phyloP scores from a whole-genome alignment of 2,888 invertebrate species.

The Ditula angustiorana region DNA sequence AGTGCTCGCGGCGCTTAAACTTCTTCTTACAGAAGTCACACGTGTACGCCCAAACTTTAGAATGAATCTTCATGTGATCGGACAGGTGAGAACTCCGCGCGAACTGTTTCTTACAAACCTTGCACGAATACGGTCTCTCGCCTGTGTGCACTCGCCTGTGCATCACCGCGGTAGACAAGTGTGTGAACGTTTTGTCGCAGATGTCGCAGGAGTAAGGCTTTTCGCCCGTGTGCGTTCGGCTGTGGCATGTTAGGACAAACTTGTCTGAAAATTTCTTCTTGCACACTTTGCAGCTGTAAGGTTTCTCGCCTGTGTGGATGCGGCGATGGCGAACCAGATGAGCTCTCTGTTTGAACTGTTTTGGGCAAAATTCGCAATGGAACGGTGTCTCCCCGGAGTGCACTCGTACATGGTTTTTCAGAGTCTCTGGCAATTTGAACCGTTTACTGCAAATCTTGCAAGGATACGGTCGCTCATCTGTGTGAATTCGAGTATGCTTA shows the following conservation, averaged over 20 bases:
- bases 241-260: no score
- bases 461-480: neutral
- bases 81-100: no score
- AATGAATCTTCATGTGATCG: no score
- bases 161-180: no score
- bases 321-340: neutral
- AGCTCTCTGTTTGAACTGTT: neutral
- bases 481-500: neutral
- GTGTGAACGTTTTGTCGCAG: no score
- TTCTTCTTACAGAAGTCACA: no score
- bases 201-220: no score
- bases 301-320: neutral
- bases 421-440: neutral
- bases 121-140: no score
- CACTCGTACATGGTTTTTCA: neutral
- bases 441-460: neutral
- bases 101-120: no score
- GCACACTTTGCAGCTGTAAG: neutral
- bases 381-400: neutral
- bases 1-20: neutral
- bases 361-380: neutral
- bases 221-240: no score
- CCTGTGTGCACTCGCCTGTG: no score
- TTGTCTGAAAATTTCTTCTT: neutral
- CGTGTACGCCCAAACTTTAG: no score